Conservation (phyloP, 2,113 vertebrate genomes). For the Lamprotornis superbus region DNA sequence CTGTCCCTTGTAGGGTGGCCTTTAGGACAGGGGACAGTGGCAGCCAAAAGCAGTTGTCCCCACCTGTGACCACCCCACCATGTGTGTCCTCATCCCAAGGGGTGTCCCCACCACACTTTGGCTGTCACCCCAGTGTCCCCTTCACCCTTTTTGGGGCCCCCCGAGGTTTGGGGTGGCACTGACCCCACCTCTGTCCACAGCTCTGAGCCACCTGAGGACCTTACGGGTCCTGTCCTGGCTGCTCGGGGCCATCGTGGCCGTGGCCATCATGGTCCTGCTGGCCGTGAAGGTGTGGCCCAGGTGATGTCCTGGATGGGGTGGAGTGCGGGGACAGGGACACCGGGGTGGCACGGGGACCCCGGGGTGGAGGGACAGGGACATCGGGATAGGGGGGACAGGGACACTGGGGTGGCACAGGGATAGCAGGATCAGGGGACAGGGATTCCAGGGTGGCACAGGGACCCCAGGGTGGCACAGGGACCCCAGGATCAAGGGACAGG, state of each 20-base stretch:
- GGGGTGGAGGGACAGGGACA: too few species aligned
- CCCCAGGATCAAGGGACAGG: too few species aligned
- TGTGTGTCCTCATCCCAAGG: rapidly evolving
- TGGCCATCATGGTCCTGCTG: background rate
- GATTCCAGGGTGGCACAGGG: background rate
- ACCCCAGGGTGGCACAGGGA: background rate
- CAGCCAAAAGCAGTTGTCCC: background rate
- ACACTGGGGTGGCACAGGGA: background rate
- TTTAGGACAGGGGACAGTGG: background rate
- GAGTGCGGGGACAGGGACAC: too few species aligned
- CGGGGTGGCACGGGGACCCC: rapidly evolving
- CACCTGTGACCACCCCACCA: rapidly evolving
- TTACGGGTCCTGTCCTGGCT: background rate
- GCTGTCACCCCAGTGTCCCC: background rate
- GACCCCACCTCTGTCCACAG: background rate
- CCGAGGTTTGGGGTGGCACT: rapidly evolving
- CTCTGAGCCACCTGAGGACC: background rate
- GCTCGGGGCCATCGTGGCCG: background rate
- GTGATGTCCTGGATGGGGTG: background rate
- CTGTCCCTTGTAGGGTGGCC: background rate
- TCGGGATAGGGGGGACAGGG: background rate
- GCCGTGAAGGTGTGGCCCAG: background rate
- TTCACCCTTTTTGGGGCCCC: background rate
- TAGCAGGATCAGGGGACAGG: background rate
- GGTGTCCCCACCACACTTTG: background rate